These are phyloP conservation scores for Recurvirostra avosetta DNA, from an alignment of 2,113 vertebrate genomes.

Conservation along the genomic window DNA sequence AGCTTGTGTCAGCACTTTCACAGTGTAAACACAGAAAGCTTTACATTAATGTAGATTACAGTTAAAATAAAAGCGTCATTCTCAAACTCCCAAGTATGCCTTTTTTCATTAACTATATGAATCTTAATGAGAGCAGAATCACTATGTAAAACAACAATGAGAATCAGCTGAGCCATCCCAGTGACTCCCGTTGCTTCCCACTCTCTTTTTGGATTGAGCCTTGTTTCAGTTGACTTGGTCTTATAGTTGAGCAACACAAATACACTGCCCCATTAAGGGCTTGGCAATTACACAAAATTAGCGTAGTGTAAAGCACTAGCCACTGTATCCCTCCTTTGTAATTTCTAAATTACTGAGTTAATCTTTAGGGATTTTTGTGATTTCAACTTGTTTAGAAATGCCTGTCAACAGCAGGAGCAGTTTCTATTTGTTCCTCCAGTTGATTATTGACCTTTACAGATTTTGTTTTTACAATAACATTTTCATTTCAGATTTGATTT, in stretches of 20 bases:
- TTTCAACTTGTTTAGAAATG: background rate
- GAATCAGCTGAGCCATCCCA: background rate
- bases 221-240: background rate
- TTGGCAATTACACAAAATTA: background rate
- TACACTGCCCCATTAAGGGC: background rate
- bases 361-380: background rate
- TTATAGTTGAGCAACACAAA: background rate
- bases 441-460: background rate
- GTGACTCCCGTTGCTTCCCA: background rate
- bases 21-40: slow-evolving; percentile 3
- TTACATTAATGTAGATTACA: background rate
- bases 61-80: background rate
- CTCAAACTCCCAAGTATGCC: background rate
- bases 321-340: background rate
- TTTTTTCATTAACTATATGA: background rate
- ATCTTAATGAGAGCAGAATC: background rate
- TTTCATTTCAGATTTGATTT: slow-evolving; percentile 1
- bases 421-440: background rate
- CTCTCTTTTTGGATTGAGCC: background rate
- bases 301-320: background rate
- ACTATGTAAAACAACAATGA: background rate
- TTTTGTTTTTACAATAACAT: background rate
- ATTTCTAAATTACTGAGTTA: background rate
- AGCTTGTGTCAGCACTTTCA: slow-evolving; percentile 25
- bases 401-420: background rate